These are phyloP conservation scores for Platysternon megacephalum DNA, from an alignment of 2,113 vertebrate species.

Conservation along the genomic window DNA sequence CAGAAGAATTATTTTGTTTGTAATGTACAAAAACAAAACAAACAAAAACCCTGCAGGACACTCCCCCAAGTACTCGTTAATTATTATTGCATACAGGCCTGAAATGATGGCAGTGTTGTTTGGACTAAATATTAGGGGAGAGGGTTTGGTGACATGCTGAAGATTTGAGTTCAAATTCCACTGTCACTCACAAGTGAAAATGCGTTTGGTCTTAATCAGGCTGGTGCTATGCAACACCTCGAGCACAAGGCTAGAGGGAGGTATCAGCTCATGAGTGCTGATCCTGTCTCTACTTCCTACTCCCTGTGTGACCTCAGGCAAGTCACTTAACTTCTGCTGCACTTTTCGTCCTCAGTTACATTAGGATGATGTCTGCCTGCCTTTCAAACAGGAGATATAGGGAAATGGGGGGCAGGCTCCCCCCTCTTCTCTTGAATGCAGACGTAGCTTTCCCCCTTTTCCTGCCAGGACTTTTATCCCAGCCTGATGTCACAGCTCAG, in stretches of 20 bases:
- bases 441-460: neutral
- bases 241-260: neutral
- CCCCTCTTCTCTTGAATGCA: neutral
- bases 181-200: neutral
- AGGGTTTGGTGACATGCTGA: neutral
- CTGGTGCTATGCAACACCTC: neutral
- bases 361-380: neutral
- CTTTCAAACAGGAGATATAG: neutral
- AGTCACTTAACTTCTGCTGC: neutral
- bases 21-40: neutral
- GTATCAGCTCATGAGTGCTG: neutral
- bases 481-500: neutral
- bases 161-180: neutral
- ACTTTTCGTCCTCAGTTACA: neutral
- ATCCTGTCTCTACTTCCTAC: neutral
- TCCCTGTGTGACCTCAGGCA: neutral
- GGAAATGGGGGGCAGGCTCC: neutral
- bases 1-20: conserved; percentile 9
- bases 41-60: neutral
- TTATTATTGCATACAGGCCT: conserved; percentile 45
- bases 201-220: neutral
- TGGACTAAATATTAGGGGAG: no score
- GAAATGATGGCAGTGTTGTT: neutral
- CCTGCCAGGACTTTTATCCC: neutral
- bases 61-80: conserved; percentile 56